phyloP scores from a whole-genome alignment of 1,140 invertebrate species.

The Lasioglossum albipes region DNA sequence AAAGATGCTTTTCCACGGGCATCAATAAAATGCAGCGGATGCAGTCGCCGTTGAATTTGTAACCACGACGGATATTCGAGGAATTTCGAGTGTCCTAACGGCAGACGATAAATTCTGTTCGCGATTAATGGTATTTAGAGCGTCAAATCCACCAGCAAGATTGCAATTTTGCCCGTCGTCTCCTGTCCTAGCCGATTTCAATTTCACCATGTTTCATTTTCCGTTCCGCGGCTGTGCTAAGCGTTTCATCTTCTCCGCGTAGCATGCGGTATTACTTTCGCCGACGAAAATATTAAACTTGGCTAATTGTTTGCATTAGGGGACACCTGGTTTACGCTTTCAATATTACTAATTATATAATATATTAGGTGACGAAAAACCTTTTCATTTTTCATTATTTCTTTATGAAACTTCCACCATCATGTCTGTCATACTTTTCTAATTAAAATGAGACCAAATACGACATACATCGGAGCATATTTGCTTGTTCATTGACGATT shows the following conservation, averaged over 20 bases:
- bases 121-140: constrained; percentile 25
- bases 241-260: neutral
- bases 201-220: constrained; percentile 8
- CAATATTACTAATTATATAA: no score
- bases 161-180: constrained; percentile 33
- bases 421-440: no score
- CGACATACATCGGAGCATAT: no score
- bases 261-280: neutral
- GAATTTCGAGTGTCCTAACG: constrained; percentile 9
- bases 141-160: constrained; percentile 40
- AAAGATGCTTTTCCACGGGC: neutral
- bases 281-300: neutral
- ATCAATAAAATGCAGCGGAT: neutral
- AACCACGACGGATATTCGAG: neutral
- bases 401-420: no score
- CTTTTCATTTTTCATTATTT: no score
- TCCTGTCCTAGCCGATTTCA: constrained; percentile 12
- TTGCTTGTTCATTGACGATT: no score
- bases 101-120: constrained; percentile 35
- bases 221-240: neutral
- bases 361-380: no score
- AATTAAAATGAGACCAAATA: no score
- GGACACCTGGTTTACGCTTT: no score
- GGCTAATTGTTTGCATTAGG: no score
- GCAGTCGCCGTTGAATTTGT: neutral